Conservation (phyloP, 2,113 vertebrate genomes). For the Marmota flaviventris region DNA sequence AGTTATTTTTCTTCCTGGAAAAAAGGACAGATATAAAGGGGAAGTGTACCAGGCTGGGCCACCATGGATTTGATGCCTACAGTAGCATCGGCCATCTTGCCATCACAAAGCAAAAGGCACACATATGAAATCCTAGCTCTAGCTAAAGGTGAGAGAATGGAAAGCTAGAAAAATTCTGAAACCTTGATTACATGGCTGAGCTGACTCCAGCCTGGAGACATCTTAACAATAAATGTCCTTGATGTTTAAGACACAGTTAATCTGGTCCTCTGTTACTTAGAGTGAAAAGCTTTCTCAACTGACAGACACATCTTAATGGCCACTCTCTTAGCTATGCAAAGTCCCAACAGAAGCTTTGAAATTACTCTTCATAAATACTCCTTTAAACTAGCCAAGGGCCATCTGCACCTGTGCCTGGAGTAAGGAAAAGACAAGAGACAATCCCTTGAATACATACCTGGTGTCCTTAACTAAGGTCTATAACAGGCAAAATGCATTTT, state of each 20-base stretch:
- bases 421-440: not conserved
- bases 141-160: not conserved
- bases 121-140: not conserved
- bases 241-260: constrained; percentile 56
- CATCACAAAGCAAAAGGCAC: not conserved
- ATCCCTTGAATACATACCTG: not conserved
- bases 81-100: not conserved
- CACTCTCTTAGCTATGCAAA: constrained; percentile 66
- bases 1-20: not conserved
- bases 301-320: constrained; percentile 61
- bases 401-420: constrained; percentile 10
- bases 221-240: constrained; percentile 45
- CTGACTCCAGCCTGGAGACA: not conserved
- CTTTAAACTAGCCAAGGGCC: constrained; percentile 30
- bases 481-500: constrained; percentile 46
- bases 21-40: not conserved
- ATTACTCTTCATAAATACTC: constrained; percentile 70
- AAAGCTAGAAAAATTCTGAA: not conserved
- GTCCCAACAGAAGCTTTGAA: constrained; percentile 68
- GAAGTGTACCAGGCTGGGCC: fast-evolving
- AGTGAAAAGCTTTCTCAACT: constrained; percentile 78
- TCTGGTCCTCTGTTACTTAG: constrained; percentile 67
- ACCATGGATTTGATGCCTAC: not conserved
- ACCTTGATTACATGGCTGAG: not conserved
- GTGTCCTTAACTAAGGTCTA: constrained; percentile 31